A percentile compares a stretch with the other conserved stretches of the same genome.
These are phyloP conservation scores for Microchirus variegatus DNA, from an alignment of 2,797 vertebrate genomes.

Conservation along the genomic window DNA sequence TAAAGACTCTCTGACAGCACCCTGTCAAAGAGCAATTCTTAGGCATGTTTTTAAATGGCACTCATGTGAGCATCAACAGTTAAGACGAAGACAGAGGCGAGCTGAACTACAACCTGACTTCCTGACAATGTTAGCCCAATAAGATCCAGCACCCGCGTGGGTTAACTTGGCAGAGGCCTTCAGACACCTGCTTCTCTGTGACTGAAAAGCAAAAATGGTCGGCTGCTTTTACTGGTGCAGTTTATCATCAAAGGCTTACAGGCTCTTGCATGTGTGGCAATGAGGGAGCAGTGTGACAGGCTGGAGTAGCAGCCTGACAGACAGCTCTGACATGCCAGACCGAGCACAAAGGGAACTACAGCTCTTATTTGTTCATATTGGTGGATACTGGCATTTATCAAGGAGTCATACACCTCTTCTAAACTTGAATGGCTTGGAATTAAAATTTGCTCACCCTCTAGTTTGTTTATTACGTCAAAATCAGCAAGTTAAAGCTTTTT, in stretches of 20 bases:
- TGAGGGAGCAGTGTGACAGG: conserved; percentile 45
- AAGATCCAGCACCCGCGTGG: conserved; percentile 42
- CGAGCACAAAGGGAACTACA: conserved; percentile 51
- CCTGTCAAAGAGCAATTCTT: conserved; percentile 57
- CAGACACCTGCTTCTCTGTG: conserved; percentile 56
- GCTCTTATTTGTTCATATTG: conserved; percentile 57
- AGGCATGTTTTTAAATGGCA: conserved; percentile 65
- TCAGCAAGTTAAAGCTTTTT: conserved; percentile 39
- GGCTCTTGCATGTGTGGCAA: conserved; percentile 48
- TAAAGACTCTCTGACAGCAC: conserved; percentile 55
- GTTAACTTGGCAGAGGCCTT: conserved; percentile 55
- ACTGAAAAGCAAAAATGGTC: conserved; percentile 53
- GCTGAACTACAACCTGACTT: conserved; percentile 44
- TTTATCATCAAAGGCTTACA: conserved; percentile 68
- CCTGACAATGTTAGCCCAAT: conserved; percentile 37
- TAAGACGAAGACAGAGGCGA: conserved; percentile 47
- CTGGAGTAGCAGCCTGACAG: conserved; percentile 51
- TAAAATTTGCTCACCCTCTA: conserved; percentile 52
- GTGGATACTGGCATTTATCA: conserved; percentile 61
- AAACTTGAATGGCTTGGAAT: conserved; percentile 62
- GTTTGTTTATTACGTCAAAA: conserved; percentile 54
- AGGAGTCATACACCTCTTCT: conserved; percentile 51
- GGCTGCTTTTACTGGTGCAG: conserved; percentile 61
- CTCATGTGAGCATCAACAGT: conserved; percentile 52
- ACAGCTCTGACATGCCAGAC: conserved; percentile 56